These are phyloP conservation scores for Sitta carolinensis DNA, from an alignment of 2,797 vertebrate species.

Conservation along the genomic window DNA sequence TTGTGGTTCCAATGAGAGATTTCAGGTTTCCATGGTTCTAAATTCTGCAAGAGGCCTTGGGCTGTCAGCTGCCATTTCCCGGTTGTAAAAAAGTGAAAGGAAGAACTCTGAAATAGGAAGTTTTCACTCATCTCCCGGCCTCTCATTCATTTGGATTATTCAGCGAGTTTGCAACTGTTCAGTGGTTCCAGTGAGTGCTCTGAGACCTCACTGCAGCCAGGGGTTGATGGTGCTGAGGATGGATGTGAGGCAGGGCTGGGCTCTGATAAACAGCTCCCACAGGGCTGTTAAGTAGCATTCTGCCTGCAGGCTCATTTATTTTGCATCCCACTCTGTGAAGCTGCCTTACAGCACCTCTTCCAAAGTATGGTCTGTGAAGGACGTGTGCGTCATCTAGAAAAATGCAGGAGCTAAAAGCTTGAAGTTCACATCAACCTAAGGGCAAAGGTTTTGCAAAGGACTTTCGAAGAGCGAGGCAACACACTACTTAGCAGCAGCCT, in stretches of 20 bases:
- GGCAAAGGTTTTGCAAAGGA: neutral
- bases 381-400: neutral
- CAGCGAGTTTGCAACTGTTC: neutral
- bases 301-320: slow-evolving; percentile 10
- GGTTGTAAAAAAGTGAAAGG: neutral
- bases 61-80: accelerated
- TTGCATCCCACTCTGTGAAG: slow-evolving; percentile 6
- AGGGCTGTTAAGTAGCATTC: neutral
- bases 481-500: neutral
- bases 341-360: neutral
- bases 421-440: neutral
- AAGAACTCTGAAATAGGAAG: neutral
- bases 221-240: neutral
- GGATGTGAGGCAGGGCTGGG: neutral
- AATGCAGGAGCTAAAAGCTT: neutral
- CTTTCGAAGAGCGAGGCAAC: accelerated
- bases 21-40: neutral
- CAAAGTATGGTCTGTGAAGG: neutral
- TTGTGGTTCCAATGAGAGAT: accelerated
- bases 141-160: neutral
- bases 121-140: neutral
- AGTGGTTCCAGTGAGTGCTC: neutral
- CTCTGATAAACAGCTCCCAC: neutral
- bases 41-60: neutral
- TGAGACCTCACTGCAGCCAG: neutral